Evolutionary conservation across 2,797 vertebrate genomes (phyloP), one percentile per base, ranked within the genome.

Genomic region (Huso huso): DNA sequence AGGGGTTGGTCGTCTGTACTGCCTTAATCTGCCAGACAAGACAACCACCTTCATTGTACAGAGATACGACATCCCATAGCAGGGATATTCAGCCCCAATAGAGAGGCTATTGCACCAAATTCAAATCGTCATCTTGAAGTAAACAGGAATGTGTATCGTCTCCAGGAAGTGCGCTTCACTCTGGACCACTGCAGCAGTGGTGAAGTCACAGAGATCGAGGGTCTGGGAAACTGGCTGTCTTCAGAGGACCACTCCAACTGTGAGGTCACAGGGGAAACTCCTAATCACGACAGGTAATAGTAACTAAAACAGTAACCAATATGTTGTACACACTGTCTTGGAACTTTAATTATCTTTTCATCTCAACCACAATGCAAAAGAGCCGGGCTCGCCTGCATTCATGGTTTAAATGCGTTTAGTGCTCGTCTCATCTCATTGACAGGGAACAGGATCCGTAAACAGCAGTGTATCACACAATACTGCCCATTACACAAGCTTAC

Each of bases 241-340:
- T 82, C 87, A 0, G 88, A 92, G 64, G 93, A 95, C 61, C 91
- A 92, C 70, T 86, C 90, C 0, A 81, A 81, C 57, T 95, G 93
- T 71, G 93, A 95, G 72, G 86, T 89, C 64, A 72, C 52, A 0
- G 92, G 86, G 0, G 80, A 88, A n/a, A 86, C 91, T 6, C 87
- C 89, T 63, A 88, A 81, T 73, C 75, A 73, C 59, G 84, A 87
- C 76, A 90, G 90, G 82, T 86, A 70, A 18, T 18, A 18, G 89
- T 90, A 79, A 12, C 0, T n/a, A 78, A 71, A 37, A 37, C 23
- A 37, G 23, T 37, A 37, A 37, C 23, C 23, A 37, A 37, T 37
- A 37, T 37, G 2, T 37, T 37, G 23, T 37, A 37, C 23, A 37
- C 23, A 37, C 23, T 37, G 23, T 37, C 23, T 37, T 37, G 23